Evolutionary conservation across 1,140 invertebrate genomes (phyloP).

Genomic region (Hylaeus volcanicus): DNA sequence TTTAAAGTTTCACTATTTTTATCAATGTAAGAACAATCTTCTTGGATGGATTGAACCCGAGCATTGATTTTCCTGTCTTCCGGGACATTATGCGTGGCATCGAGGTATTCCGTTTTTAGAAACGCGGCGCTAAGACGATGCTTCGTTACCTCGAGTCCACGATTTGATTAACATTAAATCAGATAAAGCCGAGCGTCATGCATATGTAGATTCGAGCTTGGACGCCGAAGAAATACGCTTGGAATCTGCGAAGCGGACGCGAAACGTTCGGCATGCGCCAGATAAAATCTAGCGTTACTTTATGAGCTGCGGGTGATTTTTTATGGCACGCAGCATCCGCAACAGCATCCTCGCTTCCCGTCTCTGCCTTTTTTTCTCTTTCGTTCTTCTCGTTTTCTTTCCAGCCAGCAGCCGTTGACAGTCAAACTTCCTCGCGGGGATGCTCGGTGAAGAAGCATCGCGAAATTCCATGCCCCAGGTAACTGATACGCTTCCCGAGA

Average conservation of each 20-base stretch:
- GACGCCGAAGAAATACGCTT: slow-evolving; percentile 59
- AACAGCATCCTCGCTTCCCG: slow-evolving; percentile 45
- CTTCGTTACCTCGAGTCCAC: slow-evolving; percentile 37
- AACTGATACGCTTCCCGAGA: slow-evolving; percentile 56
- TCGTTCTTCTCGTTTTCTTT: slow-evolving; percentile 43
- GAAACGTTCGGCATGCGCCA: slow-evolving; percentile 72
- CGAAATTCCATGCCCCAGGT: slow-evolving; percentile 59
- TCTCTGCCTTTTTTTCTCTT: slow-evolving; percentile 40
- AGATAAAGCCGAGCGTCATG: slow-evolving; percentile 41
- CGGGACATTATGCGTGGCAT: too few relatives aligned
- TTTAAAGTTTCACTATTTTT: too few relatives aligned
- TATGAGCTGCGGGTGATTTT: slow-evolving; percentile 80
- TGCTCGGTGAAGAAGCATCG: slow-evolving; percentile 32
- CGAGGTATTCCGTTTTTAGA: neutral
- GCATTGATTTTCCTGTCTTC: too few relatives aligned
- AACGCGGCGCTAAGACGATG: neutral
- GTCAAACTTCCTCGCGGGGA: slow-evolving; percentile 52
- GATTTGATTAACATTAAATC: slow-evolving; percentile 52
- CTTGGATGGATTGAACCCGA: too few relatives aligned
- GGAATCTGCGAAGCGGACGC: slow-evolving; percentile 61
- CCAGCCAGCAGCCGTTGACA: slow-evolving; percentile 46
- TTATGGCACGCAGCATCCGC: slow-evolving; percentile 72
- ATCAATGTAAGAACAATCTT: too few relatives aligned
- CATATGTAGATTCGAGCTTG: slow-evolving; percentile 48
- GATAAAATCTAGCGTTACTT: slow-evolving; percentile 81